Percentiles rank a stretch among this genome's conserved stretches.
phyloP scores from a whole-genome alignment of 2,113 vertebrate genomes.

The Takifugu bimaculatus region DNA sequence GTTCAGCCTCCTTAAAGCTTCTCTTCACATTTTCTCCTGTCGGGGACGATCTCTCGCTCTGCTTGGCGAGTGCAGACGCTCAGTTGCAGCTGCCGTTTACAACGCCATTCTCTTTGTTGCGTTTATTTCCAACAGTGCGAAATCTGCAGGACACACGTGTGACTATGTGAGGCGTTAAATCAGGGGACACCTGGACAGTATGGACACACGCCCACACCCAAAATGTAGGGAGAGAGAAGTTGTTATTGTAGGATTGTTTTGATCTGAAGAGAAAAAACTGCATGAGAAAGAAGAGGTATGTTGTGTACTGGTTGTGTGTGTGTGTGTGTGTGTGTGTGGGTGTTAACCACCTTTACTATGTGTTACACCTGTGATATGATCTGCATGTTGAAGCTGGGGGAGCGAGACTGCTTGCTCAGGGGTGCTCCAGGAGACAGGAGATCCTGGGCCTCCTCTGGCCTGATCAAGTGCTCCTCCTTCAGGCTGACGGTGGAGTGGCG shows the following conservation, averaged over 20 bases:
- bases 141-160: conserved; percentile 27
- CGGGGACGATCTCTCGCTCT: conserved; percentile 55
- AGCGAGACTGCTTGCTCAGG: conserved; percentile 93
- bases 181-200: background rate
- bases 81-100: too few species aligned
- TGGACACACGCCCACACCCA: conserved; percentile 17
- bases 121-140: too few species aligned
- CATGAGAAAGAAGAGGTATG: conserved; percentile 8
- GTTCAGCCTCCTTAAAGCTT: conserved; percentile 3
- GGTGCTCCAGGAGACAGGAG: conserved; percentile 84
- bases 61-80: conserved; percentile 52
- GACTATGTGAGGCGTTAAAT: conserved; percentile 11
- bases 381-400: conserved; percentile 99
- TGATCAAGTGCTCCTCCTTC: conserved; percentile 88
- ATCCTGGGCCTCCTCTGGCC: conserved; percentile 81
- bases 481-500: conserved; percentile 92
- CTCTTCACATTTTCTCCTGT: background rate
- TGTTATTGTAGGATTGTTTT: conserved; percentile 15
- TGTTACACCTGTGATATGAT: conserved; percentile 96
- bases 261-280: conserved; percentile 33
- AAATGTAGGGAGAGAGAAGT: conserved; percentile 18
- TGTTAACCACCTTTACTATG: conserved; percentile 19
- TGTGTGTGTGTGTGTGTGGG: conserved; percentile 25
- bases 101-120: too few species aligned
- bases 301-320: conserved; percentile 18